Evolutionary conservation across 2,113 vertebrate species (phyloP).

Genomic region (human): GRCh38 chr4:65283501-65284000

Average conservation of each 20-base stretch:
- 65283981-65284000: neutral
- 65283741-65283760: neutral
- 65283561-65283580: neutral
- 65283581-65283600: neutral
- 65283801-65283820: neutral
- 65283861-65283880: neutral
- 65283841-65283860: neutral
- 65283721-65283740: neutral
- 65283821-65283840: neutral
- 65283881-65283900: neutral
- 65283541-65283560: neutral
- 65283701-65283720: neutral
- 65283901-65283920: neutral
- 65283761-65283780: neutral
- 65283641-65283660: neutral
- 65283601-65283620: neutral
- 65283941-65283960: neutral
- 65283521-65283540: neutral
- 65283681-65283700: neutral
- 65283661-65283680: neutral
- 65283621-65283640: neutral
- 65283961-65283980: neutral
- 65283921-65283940: neutral
- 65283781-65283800: neutral
- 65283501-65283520: neutral